phyloP scores from a whole-genome alignment of 2,888 invertebrate genomes.

The Andrena dorsata region DNA sequence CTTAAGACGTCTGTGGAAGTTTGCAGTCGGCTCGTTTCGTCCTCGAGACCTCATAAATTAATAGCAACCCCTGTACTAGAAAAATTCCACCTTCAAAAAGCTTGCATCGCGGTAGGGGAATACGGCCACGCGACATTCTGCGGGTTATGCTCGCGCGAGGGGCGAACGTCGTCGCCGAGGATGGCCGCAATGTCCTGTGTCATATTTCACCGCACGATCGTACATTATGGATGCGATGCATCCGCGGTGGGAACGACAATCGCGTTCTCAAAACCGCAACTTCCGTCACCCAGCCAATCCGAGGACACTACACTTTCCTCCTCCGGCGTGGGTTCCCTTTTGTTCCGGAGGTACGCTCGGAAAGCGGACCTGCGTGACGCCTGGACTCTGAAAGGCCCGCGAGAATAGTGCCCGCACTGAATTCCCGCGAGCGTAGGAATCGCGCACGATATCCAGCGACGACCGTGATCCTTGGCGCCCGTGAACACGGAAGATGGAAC shows the following conservation, averaged over 20 bases:
- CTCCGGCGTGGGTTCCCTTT: slow-evolving; percentile 2
- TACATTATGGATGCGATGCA: slow-evolving; percentile 30
- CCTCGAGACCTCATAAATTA: too few species aligned
- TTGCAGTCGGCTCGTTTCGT: too few species aligned
- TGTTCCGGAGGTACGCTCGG: slow-evolving; percentile 16
- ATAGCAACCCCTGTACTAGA: too few species aligned
- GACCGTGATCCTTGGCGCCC: slow-evolving; percentile 4
- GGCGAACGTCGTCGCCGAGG: slow-evolving; percentile 8
- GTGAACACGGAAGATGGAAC: slow-evolving; percentile 25
- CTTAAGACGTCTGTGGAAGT: too few species aligned
- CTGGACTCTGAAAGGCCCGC: slow-evolving; percentile 12
- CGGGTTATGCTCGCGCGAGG: background rate
- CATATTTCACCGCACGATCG: slow-evolving; percentile 57
- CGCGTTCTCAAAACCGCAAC: slow-evolving; percentile 63
- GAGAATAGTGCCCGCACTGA: slow-evolving; percentile 15
- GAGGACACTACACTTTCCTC: slow-evolving; percentile 48
- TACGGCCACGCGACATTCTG: slow-evolving; percentile 13
- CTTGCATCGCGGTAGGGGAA: slow-evolving; percentile 4
- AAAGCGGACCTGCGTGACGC: background rate
- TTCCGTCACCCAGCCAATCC: slow-evolving; percentile 53
- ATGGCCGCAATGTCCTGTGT: slow-evolving; percentile 71
- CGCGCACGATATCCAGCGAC: background rate
- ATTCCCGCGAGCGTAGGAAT: slow-evolving; percentile 16
- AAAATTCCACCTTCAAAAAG: too few species aligned
- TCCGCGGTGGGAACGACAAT: slow-evolving; percentile 55